Percentiles rank a stretch among this genome's conserved stretches.
These are phyloP conservation scores for Cynaeus angustus DNA, from an alignment of 2,888 invertebrate genomes.

Conservation along the genomic window DNA sequence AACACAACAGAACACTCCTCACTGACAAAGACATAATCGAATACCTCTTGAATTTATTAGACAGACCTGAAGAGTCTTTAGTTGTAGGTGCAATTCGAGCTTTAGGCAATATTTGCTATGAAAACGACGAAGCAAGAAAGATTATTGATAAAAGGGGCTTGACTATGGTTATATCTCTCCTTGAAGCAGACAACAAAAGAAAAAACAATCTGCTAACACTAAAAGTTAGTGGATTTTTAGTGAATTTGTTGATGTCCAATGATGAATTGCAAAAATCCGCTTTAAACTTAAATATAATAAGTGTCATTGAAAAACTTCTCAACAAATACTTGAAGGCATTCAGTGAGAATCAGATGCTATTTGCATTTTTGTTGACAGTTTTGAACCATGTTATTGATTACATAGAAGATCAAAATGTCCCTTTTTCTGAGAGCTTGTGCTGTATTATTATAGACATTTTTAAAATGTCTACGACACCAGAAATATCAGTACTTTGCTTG, in stretches of 20 bases:
- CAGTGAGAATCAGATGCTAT: slow-evolving; percentile 75
- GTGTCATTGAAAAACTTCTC: slow-evolving; percentile 74
- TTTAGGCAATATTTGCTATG: slow-evolving; percentile 91
- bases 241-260: slow-evolving; percentile 87
- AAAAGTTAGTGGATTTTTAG: slow-evolving; percentile 83
- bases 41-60: slow-evolving; percentile 75
- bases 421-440: slow-evolving; percentile 65
- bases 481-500: slow-evolving; percentile 84
- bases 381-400: slow-evolving; percentile 79
- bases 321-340: slow-evolving; percentile 72
- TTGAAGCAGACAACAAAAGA: slow-evolving; percentile 58
- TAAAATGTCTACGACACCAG: slow-evolving; percentile 79
- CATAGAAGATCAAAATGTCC: slow-evolving; percentile 73
- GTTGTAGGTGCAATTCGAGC: slow-evolving; percentile 88
- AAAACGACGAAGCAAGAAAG: slow-evolving; percentile 83
- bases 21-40: slow-evolving; percentile 77
- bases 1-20: slow-evolving; percentile 82
- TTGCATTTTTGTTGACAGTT: slow-evolving; percentile 75
- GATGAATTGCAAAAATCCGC: slow-evolving; percentile 78
- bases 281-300: slow-evolving; percentile 74
- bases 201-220: slow-evolving; percentile 66
- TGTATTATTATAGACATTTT: slow-evolving; percentile 76
- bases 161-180: slow-evolving; percentile 60
- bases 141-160: slow-evolving; percentile 69
- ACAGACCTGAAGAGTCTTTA: slow-evolving; percentile 72